These are phyloP conservation scores for Pao palembangensis DNA, from an alignment of 2,113 vertebrate species.

Conservation along the genomic window DNA sequence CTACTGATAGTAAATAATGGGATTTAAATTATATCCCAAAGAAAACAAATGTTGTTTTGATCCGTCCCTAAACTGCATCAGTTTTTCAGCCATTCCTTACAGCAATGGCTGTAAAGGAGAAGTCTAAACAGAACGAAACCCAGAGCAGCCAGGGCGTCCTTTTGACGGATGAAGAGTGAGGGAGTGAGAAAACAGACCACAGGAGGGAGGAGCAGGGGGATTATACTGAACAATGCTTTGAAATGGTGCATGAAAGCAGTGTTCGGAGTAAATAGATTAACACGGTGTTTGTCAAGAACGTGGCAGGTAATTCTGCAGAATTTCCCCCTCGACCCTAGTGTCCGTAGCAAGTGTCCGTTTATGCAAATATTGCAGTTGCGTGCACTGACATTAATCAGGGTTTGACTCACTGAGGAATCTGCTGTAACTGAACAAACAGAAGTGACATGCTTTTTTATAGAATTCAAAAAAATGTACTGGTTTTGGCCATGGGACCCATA, in stretches of 20 bases:
- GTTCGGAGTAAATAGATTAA: slow-evolving; percentile 47
- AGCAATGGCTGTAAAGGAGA: not conserved
- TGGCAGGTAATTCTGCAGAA: slow-evolving; percentile 17
- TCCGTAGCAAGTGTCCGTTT: slow-evolving; percentile 3
- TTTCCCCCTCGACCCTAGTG: not conserved
- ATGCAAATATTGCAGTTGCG: slow-evolving; percentile 12
- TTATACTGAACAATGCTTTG: slow-evolving; percentile 52
- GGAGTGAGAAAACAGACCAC: not conserved
- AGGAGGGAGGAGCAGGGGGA: slow-evolving; percentile 27
- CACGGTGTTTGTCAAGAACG: slow-evolving; percentile 25
- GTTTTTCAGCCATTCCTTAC: slow-evolving; percentile 23
- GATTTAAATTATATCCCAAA: slow-evolving; percentile 1
- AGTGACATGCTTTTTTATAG: not conserved
- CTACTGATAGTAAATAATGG: not conserved
- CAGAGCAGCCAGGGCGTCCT: slow-evolving; percentile 22
- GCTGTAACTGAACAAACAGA: not conserved
- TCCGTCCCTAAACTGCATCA: slow-evolving; percentile 21
- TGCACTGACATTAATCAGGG: not conserved
- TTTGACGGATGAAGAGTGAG: slow-evolving; percentile 27
- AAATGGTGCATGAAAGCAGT: slow-evolving; percentile 39
- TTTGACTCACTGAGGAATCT: not conserved
- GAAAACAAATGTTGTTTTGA: slow-evolving; percentile 9
- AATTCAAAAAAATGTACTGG: too few species aligned
- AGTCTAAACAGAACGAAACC: not conserved
- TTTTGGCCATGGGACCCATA: too few species aligned